phyloP scores from a whole-genome alignment of 2,888 invertebrate species.

The Tanypteryx hageni region DNA sequence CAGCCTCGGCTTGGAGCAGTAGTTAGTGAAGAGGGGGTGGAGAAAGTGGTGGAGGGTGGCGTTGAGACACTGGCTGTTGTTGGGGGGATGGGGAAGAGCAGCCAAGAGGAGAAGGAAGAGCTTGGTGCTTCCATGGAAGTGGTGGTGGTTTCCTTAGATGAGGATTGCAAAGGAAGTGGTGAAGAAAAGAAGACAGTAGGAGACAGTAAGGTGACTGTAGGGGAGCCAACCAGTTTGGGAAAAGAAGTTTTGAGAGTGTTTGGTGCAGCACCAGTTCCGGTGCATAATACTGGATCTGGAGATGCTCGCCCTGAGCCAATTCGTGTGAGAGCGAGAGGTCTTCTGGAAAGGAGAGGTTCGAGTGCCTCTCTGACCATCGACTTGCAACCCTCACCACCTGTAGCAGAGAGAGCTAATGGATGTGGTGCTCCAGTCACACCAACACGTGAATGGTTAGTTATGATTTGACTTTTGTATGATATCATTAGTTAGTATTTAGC shows the following conservation, averaged over 20 bases:
- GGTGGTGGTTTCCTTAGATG: conserved; percentile 44
- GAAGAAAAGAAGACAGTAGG: conserved; percentile 12
- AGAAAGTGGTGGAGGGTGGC: conserved; percentile 46
- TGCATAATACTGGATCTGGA: conserved; percentile 26
- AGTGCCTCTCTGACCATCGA: conserved; percentile 94
- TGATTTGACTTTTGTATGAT: background rate
- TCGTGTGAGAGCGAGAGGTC: conserved; percentile 80
- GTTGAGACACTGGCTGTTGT: conserved; percentile 53
- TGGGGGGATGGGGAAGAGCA: conserved; percentile 17
- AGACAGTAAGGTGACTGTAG: conserved; percentile 27
- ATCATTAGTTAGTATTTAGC: background rate
- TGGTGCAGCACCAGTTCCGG: conserved; percentile 32
- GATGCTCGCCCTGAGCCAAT: conserved; percentile 74
- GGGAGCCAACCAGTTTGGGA: conserved; percentile 8
- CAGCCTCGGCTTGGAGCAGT: conserved; percentile 63
- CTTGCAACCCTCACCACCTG: conserved; percentile 81
- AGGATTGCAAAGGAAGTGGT: background rate
- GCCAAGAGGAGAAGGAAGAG: background rate
- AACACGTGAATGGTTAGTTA: conserved; percentile 77
- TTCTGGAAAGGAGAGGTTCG: conserved; percentile 91
- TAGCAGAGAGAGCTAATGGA: conserved; percentile 71
- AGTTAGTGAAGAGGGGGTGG: conserved; percentile 46
- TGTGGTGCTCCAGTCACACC: conserved; percentile 76
- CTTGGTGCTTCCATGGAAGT: background rate
- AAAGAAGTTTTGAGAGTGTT: conserved; percentile 31